Base-by-base conservation (phyloP, 2,113 vertebrate genomes). In the Oxyruncus cristatus region DNA sequence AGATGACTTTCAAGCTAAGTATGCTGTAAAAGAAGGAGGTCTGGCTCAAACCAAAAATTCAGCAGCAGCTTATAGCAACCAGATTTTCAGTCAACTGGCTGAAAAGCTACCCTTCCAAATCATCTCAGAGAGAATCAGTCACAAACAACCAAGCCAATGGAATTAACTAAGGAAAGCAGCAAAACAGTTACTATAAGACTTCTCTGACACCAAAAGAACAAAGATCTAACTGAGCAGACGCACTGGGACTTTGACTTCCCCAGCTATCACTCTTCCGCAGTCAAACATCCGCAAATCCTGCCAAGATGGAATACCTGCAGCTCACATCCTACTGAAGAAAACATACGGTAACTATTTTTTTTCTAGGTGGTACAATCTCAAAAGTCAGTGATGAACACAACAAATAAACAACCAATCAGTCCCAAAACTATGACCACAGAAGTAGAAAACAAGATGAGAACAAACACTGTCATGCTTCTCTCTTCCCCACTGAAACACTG, bases 391-490 rank as follows among this genome's bases (percentile, higher is more conserved):
- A 81, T 10, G 47, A 93, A 61, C 37, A 84, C 52, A 84, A 23
- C 22, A 85, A 15, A 68, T 27, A 93, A 72, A 70, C 50, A 96
- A 94, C n/a, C 44, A 97, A 87, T 19, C 28, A 74, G 47, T 77
- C 70, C 85, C 84, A 89, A 94, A 95, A 74, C 70, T 95, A 62
- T 85, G 73, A 93, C n/a, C 42, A 96, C 94, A 88, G 39, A 90
- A 92, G 50, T 30, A 91, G 79, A 91, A 97, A 95, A 97, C 88
- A 94, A 95, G 79, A 97, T 4, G 5, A 80, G 95, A 50, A 89
- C 53, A 81, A 42, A 91, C 72, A 87, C 47, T 65, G 58, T 85
- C 94, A 89, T 50, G 42, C 78, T 35, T 83, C 84, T 92, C 42
- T 95, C 50, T 42, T 91, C 49, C 79, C 65, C 86, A 44, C 2